These are phyloP conservation scores for Petrosia ficiformis DNA, from an alignment of 37 sponge, comb jelly and placozoan species.

Conservation along the genomic window DNA sequence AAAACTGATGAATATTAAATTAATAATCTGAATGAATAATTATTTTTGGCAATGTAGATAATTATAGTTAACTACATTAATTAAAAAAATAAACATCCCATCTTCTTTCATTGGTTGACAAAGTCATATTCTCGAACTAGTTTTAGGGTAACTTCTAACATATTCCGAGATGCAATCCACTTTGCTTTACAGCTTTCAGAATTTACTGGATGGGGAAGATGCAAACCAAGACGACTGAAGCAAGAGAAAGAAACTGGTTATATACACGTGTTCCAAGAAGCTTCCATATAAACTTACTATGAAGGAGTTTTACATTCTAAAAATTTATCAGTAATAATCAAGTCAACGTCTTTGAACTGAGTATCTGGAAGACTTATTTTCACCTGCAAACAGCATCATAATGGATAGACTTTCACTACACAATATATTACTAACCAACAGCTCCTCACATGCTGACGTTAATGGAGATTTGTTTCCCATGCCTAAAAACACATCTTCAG, in stretches of 20 bases:
- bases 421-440: constrained; percentile 49
- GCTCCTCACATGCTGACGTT: constrained; percentile 83
- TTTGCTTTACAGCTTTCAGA: constrained; percentile 64
- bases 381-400: constrained; percentile 28
- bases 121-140: constrained; percentile 80
- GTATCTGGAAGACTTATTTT: constrained; percentile 67
- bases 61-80: too few relatives aligned
- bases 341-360: constrained; percentile 54
- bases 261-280: too few relatives aligned
- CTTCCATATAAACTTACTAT: constrained; percentile 36
- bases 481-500: constrained; percentile 93
- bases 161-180: constrained; percentile 57
- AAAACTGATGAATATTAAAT: background rate
- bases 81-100: too few relatives aligned
- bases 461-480: constrained; percentile 80
- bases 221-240: constrained; percentile 65
- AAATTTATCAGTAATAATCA: constrained; percentile 73
- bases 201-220: constrained; percentile 84
- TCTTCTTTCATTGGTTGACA: constrained; percentile 39
- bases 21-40: constrained; percentile 11
- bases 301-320: constrained; percentile 72
- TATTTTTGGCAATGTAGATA: too few relatives aligned
- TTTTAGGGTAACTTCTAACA: constrained; percentile 64
- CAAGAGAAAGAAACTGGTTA: background rate
- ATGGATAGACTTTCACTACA: background rate